Base-by-base conservation (phyloP, 1,140 invertebrate genomes). In the Bombus pascuorum region DNA sequence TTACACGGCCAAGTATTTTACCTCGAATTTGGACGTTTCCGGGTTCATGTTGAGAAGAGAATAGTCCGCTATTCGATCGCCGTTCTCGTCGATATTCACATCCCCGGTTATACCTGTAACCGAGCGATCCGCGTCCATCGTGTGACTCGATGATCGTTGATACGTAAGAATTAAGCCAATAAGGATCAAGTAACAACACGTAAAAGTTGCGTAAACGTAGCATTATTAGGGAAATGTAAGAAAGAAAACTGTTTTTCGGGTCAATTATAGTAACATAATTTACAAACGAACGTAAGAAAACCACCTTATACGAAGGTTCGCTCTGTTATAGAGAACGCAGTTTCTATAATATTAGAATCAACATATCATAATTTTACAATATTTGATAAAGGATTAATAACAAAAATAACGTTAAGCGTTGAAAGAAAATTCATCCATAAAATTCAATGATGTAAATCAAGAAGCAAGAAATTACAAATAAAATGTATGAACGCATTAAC, bases 41-140 rank as follows among this genome's bases (percentile, higher is more conserved):
- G 98, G 97, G 94, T 99, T 97, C 97, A 99, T 98, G 91, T 99
- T 98, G 8, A 99, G 95, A 3, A 99, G 94, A 0, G 98, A 98
- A 93, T 99, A 99, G 70, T 98, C 98, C 2, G 98, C 98, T 86
- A 98, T 97, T 28, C 98, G 96, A 92, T 99, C 98, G 0, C 98
- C 98, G 94, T 99, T 99, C 2, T 96, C 95, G 93, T 99, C 98
- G 86, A 99, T 99, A 78, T 97, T 97, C 6, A 99, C 98, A 86
- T 98, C 97, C 0, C 98, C 98, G 0, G 98, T 98, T 81, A 99
- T 98, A 73, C 98, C 98, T 97, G 95, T 59, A 93, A 96, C 91
- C 71, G 8, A 47, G 37, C 5, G n/a, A n/a, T 25, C 5, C 47
- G 47, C 47, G 47, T 22, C 15, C 22, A 12, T 65, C 57, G 25